Conservation (phyloP, 2,888 invertebrate species). For the Eupeodes latifasciatus region DNA sequence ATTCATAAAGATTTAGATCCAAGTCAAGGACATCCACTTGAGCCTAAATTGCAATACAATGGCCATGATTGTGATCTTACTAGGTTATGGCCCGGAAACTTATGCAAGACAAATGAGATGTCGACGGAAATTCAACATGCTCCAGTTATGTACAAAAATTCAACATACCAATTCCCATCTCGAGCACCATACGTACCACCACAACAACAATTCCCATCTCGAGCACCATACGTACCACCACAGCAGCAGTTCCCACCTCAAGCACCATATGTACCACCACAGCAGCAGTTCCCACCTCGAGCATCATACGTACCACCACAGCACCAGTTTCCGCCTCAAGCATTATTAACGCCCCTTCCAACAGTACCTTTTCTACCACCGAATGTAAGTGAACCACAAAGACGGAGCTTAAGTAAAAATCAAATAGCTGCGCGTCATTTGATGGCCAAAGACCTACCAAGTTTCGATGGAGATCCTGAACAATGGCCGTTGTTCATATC, state of each 20-base stretch:
- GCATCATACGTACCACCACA: neutral
- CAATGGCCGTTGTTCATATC: neutral
- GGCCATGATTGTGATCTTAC: neutral
- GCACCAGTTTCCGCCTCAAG: neutral
- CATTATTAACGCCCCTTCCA: neutral
- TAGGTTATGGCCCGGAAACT: slow-evolving; percentile 1
- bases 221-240: too few relatives aligned
- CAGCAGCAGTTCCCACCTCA: neutral
- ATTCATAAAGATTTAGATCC: neutral
- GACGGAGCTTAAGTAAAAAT: neutral
- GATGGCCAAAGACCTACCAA: slow-evolving; percentile 2
- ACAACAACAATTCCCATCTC: too few relatives aligned
- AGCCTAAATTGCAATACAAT: neutral
- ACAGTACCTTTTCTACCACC: neutral
- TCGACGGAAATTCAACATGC: neutral
- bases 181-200: too few relatives aligned
- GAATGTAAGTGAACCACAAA: neutral
- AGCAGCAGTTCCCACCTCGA: neutral
- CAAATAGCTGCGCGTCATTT: slow-evolving; percentile 13
- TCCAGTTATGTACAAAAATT: neutral
- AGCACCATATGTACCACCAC: slow-evolving; percentile 5
- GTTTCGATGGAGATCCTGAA: neutral
- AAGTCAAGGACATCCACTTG: neutral
- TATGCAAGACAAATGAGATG: neutral
- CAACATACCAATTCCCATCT: neutral